Evolutionary conservation across 2,888 invertebrate genomes (phyloP), one percentile per base, ranked within the genome.

Genomic region (Catocala nupta): DNA sequence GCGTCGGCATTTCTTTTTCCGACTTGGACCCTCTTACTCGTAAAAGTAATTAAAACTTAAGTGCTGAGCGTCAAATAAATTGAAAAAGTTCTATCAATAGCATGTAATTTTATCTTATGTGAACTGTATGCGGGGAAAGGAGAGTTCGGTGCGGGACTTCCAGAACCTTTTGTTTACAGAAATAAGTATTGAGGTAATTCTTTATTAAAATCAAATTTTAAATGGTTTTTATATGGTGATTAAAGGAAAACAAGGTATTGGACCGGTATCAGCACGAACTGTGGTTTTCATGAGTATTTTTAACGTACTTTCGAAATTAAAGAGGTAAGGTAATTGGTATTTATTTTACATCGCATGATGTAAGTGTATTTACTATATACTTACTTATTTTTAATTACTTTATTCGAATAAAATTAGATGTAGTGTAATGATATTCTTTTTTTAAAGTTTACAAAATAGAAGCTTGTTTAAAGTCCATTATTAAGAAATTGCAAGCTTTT

Each of bases 31-130:
- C 4, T 67, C 63, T 73, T 69, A 70, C 62, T 65, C 60, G 48
- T 54, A 48, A 52, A 74, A 71, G 72, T 78, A 85, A 85, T 84
- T 85, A 85, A 84, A 85, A 85, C 74, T 85, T 81, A 65, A 78
- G 68, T 71, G 55, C 59, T 71, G 67, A 56, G 65, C 69, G 71
- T 83, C 73, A 77, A 77, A 80, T 80, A 82, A 82, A 85, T 85
- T 83, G 84, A 81, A 81, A 84, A 85, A 84, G 80, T 85, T 85
- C 68, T 33, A 58, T 66, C 69, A 65, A 73, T 70, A 60, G 63
- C 51, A 43, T 44, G 43, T 59, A 54, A 43, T 59, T 59, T 54
- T 54, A 49, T 43, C 48, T 43, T 43, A 43, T 43, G 48, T 39
- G 59, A 1, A 45, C n/a, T 12, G 16, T 1, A 44, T 11, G 44